Evolutionary conservation across 2,113 vertebrate genomes (phyloP).

Genomic region (Alces alces): DNA sequence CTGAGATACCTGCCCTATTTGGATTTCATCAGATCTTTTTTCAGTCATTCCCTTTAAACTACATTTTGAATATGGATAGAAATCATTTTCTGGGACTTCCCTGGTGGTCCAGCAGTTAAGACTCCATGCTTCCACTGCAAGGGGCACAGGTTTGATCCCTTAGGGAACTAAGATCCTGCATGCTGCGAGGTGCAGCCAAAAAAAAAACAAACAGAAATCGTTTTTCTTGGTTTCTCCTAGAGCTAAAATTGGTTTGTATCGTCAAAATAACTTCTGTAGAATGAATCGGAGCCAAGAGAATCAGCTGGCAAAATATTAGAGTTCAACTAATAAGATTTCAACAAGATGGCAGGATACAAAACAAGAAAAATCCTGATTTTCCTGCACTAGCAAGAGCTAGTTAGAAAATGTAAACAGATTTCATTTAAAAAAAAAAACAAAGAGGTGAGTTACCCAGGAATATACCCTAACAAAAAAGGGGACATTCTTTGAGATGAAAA

Average conservation of each 20-base stretch:
- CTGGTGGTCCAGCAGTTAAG: neutral
- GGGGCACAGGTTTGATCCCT: neutral
- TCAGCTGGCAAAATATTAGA: neutral
- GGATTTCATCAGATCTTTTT: neutral
- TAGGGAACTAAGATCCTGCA: neutral
- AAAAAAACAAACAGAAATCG: neutral
- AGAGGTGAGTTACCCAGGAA: neutral
- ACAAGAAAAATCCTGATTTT: constrained; percentile 22
- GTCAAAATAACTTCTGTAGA: constrained; percentile 36
- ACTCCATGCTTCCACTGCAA: neutral
- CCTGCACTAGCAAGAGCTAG: neutral
- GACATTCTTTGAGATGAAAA: constrained; percentile 19
- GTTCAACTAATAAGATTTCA: neutral
- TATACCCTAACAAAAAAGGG: neutral
- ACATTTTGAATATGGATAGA: constrained; percentile 6
- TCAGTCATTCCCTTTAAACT: neutral
- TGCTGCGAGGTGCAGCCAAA: neutral
- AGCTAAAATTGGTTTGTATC: neutral
- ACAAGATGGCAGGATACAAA: neutral
- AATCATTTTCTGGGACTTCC: neutral
- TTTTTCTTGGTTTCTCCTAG: neutral
- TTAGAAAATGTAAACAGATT: constrained; percentile 8
- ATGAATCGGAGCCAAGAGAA: neutral
- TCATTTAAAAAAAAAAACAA: neutral
- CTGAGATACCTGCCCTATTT: neutral